Conservation (phyloP, 2,113 vertebrate species). For the Cranoglanis bouderius region DNA sequence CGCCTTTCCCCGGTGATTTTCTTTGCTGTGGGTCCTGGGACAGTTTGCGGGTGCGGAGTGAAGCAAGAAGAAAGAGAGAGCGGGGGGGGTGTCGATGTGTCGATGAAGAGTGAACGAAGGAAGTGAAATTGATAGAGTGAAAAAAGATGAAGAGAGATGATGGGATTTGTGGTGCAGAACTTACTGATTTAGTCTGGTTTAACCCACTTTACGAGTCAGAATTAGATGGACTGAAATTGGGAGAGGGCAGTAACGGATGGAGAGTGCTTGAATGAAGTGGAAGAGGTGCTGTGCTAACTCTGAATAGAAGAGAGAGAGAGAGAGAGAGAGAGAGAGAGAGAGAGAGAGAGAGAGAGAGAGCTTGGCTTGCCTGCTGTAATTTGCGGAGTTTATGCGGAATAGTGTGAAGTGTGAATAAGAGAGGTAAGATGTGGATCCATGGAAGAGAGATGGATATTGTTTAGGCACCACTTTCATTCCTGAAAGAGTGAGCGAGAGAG, state of each 20-base stretch:
- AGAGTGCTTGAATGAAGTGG: background rate
- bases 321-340: too few relatives aligned
- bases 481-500: background rate
- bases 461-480: conserved; percentile 17
- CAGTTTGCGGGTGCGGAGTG: conserved; percentile 37
- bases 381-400: conserved; percentile 44
- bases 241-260: background rate
- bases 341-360: background rate
- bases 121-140: too few relatives aligned
- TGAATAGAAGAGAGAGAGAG: background rate
- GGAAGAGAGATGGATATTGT: conserved; percentile 6
- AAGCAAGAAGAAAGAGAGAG: conserved; percentile 2
- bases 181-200: background rate
- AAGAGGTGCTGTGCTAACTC: background rate
- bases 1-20: background rate
- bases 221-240: background rate
- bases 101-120: background rate
- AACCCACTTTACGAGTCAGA: background rate
- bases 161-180: background rate
- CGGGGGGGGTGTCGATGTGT: background rate
- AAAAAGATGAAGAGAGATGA: background rate
- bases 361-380: conserved; percentile 39
- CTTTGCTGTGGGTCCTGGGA: conserved; percentile 13
- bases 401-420: background rate
- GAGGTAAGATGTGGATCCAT: background rate